Evolutionary conservation across 1,140 invertebrate species (phyloP).

Genomic region (Gonioctena quinquepunctata): DNA sequence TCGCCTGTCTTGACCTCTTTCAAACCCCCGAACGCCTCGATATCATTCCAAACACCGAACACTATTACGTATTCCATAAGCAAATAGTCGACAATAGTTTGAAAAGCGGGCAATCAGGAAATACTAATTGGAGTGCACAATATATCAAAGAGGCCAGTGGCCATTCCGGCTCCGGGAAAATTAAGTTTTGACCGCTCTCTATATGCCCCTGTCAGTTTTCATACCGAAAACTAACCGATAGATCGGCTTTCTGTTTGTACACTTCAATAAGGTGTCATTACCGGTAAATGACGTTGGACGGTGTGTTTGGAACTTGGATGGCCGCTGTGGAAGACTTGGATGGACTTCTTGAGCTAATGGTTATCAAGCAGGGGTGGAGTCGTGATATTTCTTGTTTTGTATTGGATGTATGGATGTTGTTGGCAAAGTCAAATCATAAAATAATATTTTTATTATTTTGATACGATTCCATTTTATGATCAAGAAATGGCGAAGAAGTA

Average conservation of each 20-base stretch:
- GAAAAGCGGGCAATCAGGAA: neutral
- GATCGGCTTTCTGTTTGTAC: neutral
- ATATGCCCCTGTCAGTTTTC: neutral
- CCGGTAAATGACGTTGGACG: neutral
- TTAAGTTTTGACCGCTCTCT: neutral
- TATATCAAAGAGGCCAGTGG: neutral
- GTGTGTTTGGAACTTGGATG: neutral
- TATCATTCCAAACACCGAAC: neutral
- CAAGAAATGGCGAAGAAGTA: too few relatives aligned
- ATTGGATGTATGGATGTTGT: too few relatives aligned
- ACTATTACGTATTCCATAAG: neutral
- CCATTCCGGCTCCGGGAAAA: neutral
- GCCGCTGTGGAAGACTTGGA: neutral
- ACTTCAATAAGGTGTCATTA: neutral
- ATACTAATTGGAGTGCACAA: neutral
- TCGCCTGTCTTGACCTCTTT: neutral
- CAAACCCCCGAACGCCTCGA: too few relatives aligned
- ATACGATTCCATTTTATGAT: too few relatives aligned
- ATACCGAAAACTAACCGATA: neutral
- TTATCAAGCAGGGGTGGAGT: too few relatives aligned
- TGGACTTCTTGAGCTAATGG: neutral
- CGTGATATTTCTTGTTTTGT: too few relatives aligned
- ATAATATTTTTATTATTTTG: too few relatives aligned
- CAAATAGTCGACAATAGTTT: neutral
- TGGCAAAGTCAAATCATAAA: too few relatives aligned